Conservation (phyloP, 1,140 invertebrate species). For the Listronotus bonariensis region DNA sequence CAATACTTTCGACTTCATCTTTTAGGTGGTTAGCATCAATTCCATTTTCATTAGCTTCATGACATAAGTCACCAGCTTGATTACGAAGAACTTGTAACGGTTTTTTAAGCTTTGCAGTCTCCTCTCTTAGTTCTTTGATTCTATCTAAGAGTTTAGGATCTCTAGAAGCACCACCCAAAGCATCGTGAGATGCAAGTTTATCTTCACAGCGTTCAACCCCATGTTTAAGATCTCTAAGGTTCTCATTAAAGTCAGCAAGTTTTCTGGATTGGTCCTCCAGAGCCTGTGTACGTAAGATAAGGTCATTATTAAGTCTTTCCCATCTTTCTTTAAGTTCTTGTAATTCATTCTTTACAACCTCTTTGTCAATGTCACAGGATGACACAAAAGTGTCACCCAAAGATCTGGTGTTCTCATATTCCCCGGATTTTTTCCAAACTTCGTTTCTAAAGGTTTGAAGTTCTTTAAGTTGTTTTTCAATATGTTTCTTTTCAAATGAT, state of each 20-base stretch:
- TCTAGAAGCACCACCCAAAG: conserved; percentile 74
- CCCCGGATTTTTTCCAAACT: conserved; percentile 86
- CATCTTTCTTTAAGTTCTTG: conserved; percentile 81
- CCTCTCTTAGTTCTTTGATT: conserved; percentile 77
- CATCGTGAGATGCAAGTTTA: conserved; percentile 79
- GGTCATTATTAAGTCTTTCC: conserved; percentile 87
- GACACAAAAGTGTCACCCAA: conserved; percentile 84
- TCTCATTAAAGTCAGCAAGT: conserved; percentile 84
- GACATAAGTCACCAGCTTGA: conserved; percentile 75
- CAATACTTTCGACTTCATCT: conserved; percentile 77
- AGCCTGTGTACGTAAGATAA: conserved; percentile 67
- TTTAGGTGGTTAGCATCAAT: conserved; percentile 75
- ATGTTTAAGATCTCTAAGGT: conserved; percentile 79
- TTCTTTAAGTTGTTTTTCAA: conserved; percentile 89
- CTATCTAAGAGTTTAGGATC: conserved; percentile 83
- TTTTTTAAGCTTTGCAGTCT: conserved; percentile 74
- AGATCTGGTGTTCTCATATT: conserved; percentile 86
- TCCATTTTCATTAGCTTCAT: conserved; percentile 70
- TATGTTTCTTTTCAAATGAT: conserved; percentile 81
- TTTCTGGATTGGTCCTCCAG: conserved; percentile 84
- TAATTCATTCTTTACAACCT: conserved; percentile 82
- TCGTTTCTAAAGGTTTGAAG: conserved; percentile 90
- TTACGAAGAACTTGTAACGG: conserved; percentile 68
- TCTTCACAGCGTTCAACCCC: conserved; percentile 86
- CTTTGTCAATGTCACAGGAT: conserved; percentile 88